Percentiles rank a stretch among this genome's conserved stretches.
Conservation (phyloP, 2,888 invertebrate genomes). For the Apocheima hispidaria region DNA sequence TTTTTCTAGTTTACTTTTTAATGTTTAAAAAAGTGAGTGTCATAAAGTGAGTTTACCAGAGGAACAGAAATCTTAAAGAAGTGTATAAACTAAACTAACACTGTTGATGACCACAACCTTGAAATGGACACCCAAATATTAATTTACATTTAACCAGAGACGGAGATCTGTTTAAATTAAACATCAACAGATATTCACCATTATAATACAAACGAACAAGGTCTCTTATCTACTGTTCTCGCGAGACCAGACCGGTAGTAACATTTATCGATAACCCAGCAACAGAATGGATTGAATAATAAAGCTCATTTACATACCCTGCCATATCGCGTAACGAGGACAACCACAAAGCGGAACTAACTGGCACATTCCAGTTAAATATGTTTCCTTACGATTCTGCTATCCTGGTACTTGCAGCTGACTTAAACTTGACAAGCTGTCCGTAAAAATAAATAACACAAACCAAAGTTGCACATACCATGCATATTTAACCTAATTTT, state of each 20-base stretch:
- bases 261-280: slow-evolving; percentile 20
- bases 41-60: slow-evolving; percentile 15
- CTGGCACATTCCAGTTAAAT: slow-evolving; percentile 5
- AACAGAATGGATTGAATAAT: slow-evolving; percentile 16
- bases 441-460: slow-evolving; percentile 20
- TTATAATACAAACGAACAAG: slow-evolving; percentile 10
- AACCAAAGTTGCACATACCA: neutral
- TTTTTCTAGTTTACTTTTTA: slow-evolving; percentile 10
- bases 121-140: slow-evolving; percentile 6
- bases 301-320: slow-evolving; percentile 19
- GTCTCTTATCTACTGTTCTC: slow-evolving; percentile 3
- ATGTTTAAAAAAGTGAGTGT: slow-evolving; percentile 20
- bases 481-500: neutral
- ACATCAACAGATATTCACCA: slow-evolving; percentile 4
- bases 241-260: slow-evolving; percentile 16
- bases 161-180: neutral
- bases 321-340: slow-evolving; percentile 19
- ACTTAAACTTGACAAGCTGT: slow-evolving; percentile 33
- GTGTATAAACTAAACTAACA: neutral
- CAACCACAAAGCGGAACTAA: slow-evolving; percentile 17
- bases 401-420: slow-evolving; percentile 37
- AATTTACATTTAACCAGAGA: slow-evolving; percentile 12
- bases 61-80: slow-evolving; percentile 12
- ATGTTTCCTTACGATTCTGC: slow-evolving; percentile 32
- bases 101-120: slow-evolving; percentile 1